Evolutionary conservation across 2,888 invertebrate genomes (phyloP), one percentile per base, ranked within the genome.

Genomic region (Apamea crenata): DNA sequence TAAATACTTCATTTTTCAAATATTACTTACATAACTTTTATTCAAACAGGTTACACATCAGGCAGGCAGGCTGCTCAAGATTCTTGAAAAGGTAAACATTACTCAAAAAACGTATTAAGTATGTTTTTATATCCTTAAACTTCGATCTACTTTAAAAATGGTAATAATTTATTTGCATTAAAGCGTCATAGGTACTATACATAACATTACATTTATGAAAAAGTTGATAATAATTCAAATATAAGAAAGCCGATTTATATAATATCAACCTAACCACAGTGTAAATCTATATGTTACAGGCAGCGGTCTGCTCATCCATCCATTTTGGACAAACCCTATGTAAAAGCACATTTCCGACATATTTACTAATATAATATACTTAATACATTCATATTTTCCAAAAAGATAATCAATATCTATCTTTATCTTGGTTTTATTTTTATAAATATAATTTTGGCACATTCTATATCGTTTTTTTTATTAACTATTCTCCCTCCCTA

Each of bases 261-360:
- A 44, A 68, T 36, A 5, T 25, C 2, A 53, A 10, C 0, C n/a
- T 77, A 56, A 77, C 56, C 32, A 16, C 16, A 74, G 2, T 44
- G 3, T 44, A 7, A 56, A 56, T 56, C 2, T 44, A 21, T 67
- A 67, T 78, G 56, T 78, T 78, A 14, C 78, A 78, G 78, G 29
- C 36, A 29, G 47, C 66, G 8, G n/a, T 59, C 56, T 47, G 21
- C 56, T 47, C 56, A 2, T 12, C n/a, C 50, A 50, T 18, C 47
- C 7, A 7, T 77, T 77, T 77, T 53, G 32, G 53, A 32, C 29
- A 65, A 44, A 53, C 8, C 14, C 14, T 56, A 25, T 36, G 10
- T n/a, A 78, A 66, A 53, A 77, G 21, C 10, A 47, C 7, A 25
- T 77, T 77, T 53, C 53, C n/a, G 25, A 61, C 21, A 36, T 40